Base-by-base conservation (phyloP, 92 coral and sea anemone genomes). In the Actinernus sp. region DNA sequence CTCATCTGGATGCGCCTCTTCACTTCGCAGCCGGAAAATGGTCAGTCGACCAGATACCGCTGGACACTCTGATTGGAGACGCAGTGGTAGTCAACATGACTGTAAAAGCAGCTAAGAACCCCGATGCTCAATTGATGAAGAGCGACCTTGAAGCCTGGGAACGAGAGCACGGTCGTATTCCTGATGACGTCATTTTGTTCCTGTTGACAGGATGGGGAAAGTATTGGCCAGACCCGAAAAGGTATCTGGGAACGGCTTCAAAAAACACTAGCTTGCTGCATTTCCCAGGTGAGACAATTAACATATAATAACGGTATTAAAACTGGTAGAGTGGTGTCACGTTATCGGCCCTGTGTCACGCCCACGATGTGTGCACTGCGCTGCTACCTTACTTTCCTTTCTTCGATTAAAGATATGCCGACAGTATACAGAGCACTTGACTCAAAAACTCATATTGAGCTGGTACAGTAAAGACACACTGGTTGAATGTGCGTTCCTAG, bases 251-350 rank as follows among this genome's bases (percentile, higher is more conserved):
- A 16, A 85, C 91, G 3, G 86, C 63, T 45, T 55, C 81, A 0
- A 66, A 34, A 1, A 54, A 87, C 40, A 45, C 74, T 7, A 74
- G 72, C 27, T 38, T 79, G 37, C 72, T 87, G 26, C 93, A 88
- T 47, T 92, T 92, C 20, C 97, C 97, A 57, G 97, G 97, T 68
- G n/a, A n/a, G n/a, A n/a, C n/a, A n/a, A n/a, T n/a, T n/a, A n/a
- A n/a, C n/a, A n/a, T n/a, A n/a, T n/a, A n/a, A n/a, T n/a, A n/a
- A n/a, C n/a, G n/a, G n/a, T n/a, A n/a, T n/a, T n/a, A n/a, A n/a
- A n/a, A n/a, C n/a, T n/a, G n/a, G n/a, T n/a, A n/a, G n/a, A n/a
- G n/a, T n/a, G n/a, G n/a, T n/a, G n/a, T n/a, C n/a, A n/a, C n/a
- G n/a, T n/a, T n/a, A n/a, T n/a, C n/a, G n/a, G n/a, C n/a, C n/a